Percentiles rank a stretch among this genome's conserved stretches.
Conservation (phyloP, 2,113 vertebrate genomes). For the Oceanites oceanicus region DNA sequence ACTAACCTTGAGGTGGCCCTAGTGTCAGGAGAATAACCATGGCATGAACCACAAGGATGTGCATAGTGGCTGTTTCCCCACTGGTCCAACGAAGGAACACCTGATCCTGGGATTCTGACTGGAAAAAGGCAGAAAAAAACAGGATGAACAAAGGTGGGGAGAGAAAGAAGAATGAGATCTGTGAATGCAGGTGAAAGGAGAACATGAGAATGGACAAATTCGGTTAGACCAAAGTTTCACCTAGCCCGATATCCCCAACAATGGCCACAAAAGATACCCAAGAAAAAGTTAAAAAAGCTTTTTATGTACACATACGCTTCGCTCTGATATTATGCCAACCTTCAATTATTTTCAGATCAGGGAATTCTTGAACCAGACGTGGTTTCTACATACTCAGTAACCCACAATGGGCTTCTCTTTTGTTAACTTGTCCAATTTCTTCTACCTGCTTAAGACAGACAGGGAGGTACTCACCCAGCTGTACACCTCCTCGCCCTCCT, state of each 20-base stretch:
- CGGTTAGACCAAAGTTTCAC: not conserved
- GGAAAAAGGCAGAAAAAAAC: not conserved
- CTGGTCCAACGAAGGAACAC: constrained; percentile 96
- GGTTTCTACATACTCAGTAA: not conserved
- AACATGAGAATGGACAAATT: not conserved
- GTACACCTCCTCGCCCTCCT: constrained; percentile 97
- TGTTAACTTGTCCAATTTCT: not conserved
- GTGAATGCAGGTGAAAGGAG: not conserved
- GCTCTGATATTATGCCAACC: not conserved
- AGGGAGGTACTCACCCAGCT: constrained; percentile 86
- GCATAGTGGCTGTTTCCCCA: constrained; percentile 97
- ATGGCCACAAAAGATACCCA: not conserved
- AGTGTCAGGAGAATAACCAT: constrained; percentile 97
- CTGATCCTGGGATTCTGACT: constrained; percentile 98
- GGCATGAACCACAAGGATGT: constrained; percentile 96
- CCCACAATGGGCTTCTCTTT: not conserved
- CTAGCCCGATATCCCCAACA: not conserved
- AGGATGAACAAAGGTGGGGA: not conserved
- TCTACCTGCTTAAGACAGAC: not conserved
- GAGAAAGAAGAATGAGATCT: not conserved
- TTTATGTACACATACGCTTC: not conserved
- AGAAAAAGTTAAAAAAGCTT: not conserved
- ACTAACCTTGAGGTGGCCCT: constrained; percentile 89
- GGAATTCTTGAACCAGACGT: not conserved
- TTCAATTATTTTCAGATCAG: not conserved